Evolutionary conservation across 2,113 vertebrate species (phyloP), one percentile per base, ranked within the genome.

Genomic region (Carassius gibelio): DNA sequence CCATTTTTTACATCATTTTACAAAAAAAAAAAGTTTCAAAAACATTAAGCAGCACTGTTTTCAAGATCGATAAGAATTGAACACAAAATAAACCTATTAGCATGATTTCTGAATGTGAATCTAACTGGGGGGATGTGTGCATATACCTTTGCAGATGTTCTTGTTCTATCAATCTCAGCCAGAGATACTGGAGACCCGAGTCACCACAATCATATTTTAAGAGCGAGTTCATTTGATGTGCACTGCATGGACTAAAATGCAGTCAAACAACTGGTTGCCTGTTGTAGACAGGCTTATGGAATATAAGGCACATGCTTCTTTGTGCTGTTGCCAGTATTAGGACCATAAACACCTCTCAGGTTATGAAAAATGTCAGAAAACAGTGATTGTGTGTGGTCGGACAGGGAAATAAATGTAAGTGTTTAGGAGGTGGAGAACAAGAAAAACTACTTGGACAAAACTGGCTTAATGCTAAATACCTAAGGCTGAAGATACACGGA

Each of bases 191-290:
- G 15, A 9, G 45, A 48, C 72, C 45, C 17, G 72, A 75, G 45
- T 75, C 72, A 75, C 45, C 72, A 50, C 45, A 75, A 26, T 52
- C 72, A 50, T 52, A 75, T 75, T 75, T 75, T 75, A 50, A 75
- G 42, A 75, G 45, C 10, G n/a, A 1, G 72, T n/a, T 75, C 21
- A 75, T 45, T 75, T 72, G 42, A 48, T 75, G n/a, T 26, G 42
- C 42, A 23, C 13, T 48, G 21, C n/a, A 50, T 26, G 21, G 72
- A 75, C 42, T 50, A 21, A 74, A 74, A 74, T 19, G 30, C 15
- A 68, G 66, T 30, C 8, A 4, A 30, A 1, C 30, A 75, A 75
- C 71, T 45, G 13, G 42, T 23, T 7, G 0, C 30, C 21, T 34
- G 4, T 59, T 3, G 11, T 57, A 10, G 48, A 55, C 10, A 8